These are phyloP conservation scores for Blennius ocellaris DNA, from an alignment of 2,113 vertebrate genomes.

Conservation along the genomic window DNA sequence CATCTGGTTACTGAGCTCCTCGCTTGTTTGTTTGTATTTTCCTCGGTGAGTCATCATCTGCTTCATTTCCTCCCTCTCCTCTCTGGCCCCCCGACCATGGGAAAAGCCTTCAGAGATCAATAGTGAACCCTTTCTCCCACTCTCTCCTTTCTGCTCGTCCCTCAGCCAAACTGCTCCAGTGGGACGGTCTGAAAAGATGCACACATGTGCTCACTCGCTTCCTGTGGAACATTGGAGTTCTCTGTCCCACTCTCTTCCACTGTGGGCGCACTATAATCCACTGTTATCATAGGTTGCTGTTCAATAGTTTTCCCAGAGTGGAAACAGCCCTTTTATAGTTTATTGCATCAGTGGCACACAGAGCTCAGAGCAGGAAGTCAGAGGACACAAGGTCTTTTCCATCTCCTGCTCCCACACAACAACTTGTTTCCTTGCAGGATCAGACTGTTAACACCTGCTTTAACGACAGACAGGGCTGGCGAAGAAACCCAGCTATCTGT, in stretches of 20 bases:
- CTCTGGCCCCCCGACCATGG: slow-evolving; percentile 65
- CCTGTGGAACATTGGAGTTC: slow-evolving; percentile 58
- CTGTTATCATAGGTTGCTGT: slow-evolving; percentile 20
- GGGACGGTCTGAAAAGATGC: slow-evolving; percentile 61
- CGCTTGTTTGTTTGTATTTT: slow-evolving; percentile 73
- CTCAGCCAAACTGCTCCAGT: slow-evolving; percentile 58
- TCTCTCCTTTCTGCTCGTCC: slow-evolving; percentile 48
- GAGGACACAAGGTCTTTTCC: slow-evolving; percentile 64
- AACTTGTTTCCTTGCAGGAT: slow-evolving; percentile 38
- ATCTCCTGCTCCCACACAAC: slow-evolving; percentile 46
- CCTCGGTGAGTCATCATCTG: slow-evolving; percentile 69
- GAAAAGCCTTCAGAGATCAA: slow-evolving; percentile 76
- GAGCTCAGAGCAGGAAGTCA: slow-evolving; percentile 63
- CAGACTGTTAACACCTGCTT: slow-evolving; percentile 58
- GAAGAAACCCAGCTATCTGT: slow-evolving; percentile 9
- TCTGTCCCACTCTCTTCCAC: slow-evolving; percentile 21
- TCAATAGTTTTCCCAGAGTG: slow-evolving; percentile 45
- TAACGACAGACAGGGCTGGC: slow-evolving; percentile 14
- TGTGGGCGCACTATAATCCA: slow-evolving; percentile 35
- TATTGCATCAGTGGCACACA: slow-evolving; percentile 35
- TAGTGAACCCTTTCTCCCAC: slow-evolving; percentile 64
- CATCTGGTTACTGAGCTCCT: slow-evolving; percentile 73
- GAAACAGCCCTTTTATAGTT: slow-evolving; percentile 55
- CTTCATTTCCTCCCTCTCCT: slow-evolving; percentile 68
- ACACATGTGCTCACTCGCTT: slow-evolving; percentile 54